Conservation (phyloP, 92 coral and sea anemone genomes). For the Phenganax subtilis region DNA sequence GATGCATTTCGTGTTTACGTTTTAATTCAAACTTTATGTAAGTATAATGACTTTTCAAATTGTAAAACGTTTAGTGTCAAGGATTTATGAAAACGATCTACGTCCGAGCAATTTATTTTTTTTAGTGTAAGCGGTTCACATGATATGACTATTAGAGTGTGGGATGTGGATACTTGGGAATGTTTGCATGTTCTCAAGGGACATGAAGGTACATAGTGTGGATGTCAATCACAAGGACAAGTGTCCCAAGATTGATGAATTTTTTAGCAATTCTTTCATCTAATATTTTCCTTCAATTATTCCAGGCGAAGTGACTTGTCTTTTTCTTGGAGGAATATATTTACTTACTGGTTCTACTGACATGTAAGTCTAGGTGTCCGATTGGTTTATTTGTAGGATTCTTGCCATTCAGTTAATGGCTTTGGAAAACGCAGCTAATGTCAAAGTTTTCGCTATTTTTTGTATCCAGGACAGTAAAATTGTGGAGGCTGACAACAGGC, state of each 20-base stretch:
- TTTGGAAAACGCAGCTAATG: background rate
- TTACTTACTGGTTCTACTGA: conserved; percentile 79
- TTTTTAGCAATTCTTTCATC: background rate
- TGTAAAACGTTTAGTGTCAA: background rate
- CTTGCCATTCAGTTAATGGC: background rate
- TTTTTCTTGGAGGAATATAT: conserved; percentile 55
- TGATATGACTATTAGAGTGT: conserved; percentile 80
- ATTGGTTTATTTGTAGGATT: too few relatives aligned
- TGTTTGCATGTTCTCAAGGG: conserved; percentile 65
- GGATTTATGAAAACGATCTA: background rate
- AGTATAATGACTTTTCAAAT: conserved; percentile 32
- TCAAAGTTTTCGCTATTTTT: background rate
- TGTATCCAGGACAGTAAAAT: conserved; percentile 62
- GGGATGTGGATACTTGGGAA: conserved; percentile 83
- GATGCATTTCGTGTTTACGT: conserved; percentile 82
- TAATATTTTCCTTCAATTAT: background rate
- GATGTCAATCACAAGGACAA: background rate
- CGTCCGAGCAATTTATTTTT: background rate
- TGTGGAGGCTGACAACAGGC: conserved; percentile 67
- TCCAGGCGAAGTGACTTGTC: conserved; percentile 69
- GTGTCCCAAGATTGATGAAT: background rate
- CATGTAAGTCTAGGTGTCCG: conserved; percentile 47
- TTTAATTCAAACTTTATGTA: conserved; percentile 61
- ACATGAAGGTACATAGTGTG: conserved; percentile 63
- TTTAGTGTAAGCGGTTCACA: conserved; percentile 88